Conservation (phyloP, 2,888 invertebrate species). For the Sympetrum striolatum region DNA sequence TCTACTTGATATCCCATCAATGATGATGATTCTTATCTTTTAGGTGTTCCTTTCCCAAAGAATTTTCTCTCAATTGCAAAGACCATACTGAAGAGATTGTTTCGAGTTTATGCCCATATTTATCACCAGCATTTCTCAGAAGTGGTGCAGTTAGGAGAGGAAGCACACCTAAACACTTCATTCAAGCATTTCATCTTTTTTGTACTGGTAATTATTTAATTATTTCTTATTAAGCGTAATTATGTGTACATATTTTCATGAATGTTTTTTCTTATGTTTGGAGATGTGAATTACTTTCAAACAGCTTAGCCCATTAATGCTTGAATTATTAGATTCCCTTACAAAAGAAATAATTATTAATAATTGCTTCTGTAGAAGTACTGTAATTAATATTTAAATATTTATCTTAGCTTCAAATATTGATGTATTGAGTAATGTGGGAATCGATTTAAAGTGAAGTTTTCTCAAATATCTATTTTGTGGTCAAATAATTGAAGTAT, state of each 20-base stretch:
- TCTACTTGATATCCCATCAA: not conserved
- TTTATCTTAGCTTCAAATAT: too few relatives aligned
- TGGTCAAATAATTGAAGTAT: not conserved
- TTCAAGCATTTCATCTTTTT: slow-evolving; percentile 99
- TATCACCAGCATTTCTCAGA: slow-evolving; percentile 99
- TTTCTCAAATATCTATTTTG: not conserved
- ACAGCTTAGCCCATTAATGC: too few relatives aligned
- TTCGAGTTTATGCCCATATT: slow-evolving; percentile 99
- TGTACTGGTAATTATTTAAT: slow-evolving; percentile 92
- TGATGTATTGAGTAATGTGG: not conserved
- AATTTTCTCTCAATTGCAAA: slow-evolving; percentile 97
- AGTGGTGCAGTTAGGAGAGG: slow-evolving; percentile 96
- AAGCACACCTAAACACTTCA: slow-evolving; percentile 98
- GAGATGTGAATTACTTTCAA: not conserved
- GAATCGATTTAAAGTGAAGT: not conserved
- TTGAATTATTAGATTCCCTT: too few relatives aligned
- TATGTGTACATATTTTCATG: not conserved
- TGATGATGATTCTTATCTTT: not conserved
- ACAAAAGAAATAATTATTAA: too few relatives aligned
- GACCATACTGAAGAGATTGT: slow-evolving; percentile 96
- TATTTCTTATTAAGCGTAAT: slow-evolving; percentile 44
- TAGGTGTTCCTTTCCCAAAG: slow-evolving; percentile 93
- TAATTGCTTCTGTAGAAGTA: too few relatives aligned
- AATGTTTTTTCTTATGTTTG: not conserved
- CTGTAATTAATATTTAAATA: too few relatives aligned